A percentile compares a stretch with the other conserved stretches of the same genome.
These are phyloP conservation scores for Temnothorax longispinosus DNA, from an alignment of 1,140 invertebrate genomes.

Conservation along the genomic window DNA sequence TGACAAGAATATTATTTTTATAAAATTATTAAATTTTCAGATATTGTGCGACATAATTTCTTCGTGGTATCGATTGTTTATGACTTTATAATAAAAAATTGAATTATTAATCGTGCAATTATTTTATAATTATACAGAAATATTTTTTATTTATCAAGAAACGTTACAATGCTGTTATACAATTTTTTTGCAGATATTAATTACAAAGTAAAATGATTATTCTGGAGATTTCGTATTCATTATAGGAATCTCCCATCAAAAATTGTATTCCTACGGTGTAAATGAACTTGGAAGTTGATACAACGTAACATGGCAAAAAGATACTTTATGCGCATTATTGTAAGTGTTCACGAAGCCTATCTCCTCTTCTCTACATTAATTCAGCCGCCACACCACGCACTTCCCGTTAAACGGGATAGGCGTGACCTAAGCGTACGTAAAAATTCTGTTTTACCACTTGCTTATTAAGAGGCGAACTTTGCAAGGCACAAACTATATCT, in stretches of 20 bases:
- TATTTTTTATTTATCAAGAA: background rate
- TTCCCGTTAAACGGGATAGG: constrained; percentile 63
- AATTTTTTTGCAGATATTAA: background rate
- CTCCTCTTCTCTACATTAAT: constrained; percentile 77
- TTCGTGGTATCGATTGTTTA: background rate
- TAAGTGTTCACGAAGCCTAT: constrained; percentile 81
- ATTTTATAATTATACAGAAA: background rate
- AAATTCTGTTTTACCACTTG: constrained; percentile 30
- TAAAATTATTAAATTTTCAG: background rate
- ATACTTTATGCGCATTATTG: constrained; percentile 77
- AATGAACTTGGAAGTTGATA: constrained; percentile 19
- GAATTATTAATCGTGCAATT: background rate
- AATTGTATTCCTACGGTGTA: constrained; percentile 1
- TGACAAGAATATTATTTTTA: background rate
- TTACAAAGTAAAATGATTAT: constrained; percentile 7
- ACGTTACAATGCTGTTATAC: background rate
- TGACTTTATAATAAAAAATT: background rate
- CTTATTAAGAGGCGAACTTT: background rate
- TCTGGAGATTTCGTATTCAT: background rate
- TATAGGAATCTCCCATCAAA: background rate
- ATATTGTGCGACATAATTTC: background rate
- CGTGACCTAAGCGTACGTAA: background rate
- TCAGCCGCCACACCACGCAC: constrained; percentile 58
- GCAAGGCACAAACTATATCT: background rate
- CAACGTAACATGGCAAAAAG: constrained; percentile 8